Conservation (phyloP, 1,140 invertebrate species). For the Pantala flavescens region DNA sequence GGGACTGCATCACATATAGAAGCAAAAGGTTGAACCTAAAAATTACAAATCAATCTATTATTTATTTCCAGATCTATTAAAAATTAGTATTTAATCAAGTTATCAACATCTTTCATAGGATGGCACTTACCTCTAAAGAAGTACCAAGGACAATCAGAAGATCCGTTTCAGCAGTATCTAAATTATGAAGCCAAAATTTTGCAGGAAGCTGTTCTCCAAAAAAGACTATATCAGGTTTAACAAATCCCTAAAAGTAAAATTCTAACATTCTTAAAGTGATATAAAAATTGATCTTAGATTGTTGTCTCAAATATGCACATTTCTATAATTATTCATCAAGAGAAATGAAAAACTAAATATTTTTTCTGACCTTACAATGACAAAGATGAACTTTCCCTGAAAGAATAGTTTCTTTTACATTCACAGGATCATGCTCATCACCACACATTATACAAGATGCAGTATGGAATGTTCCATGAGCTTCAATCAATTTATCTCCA, state of each 20-base stretch:
- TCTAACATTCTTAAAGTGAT: neutral
- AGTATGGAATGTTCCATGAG: conserved; percentile 18
- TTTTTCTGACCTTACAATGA: neutral
- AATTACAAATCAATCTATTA: neutral
- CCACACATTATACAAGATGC: conserved; percentile 18
- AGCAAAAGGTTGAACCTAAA: conserved; percentile 20
- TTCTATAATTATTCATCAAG: neutral
- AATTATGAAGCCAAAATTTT: conserved; percentile 14
- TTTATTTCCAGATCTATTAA: neutral
- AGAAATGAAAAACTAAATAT: neutral
- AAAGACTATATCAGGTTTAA: conserved; percentile 21
- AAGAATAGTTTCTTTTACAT: conserved; percentile 15
- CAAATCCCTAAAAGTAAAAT: conserved; percentile 14
- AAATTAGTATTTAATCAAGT: neutral
- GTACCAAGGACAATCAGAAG: conserved; percentile 19
- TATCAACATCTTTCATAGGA: neutral
- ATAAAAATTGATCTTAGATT: neutral
- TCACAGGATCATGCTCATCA: conserved; percentile 15
- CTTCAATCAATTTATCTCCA: conserved; percentile 19
- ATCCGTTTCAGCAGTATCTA: conserved; percentile 16
- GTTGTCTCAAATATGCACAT: too few relatives aligned
- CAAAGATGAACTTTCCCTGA: conserved; percentile 16
- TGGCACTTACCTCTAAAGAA: conserved; percentile 18
- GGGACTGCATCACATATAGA: conserved; percentile 17
- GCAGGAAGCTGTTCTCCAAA: conserved; percentile 20